Base-by-base conservation (phyloP, 2,113 vertebrate genomes). In the Otus sunia region DNA sequence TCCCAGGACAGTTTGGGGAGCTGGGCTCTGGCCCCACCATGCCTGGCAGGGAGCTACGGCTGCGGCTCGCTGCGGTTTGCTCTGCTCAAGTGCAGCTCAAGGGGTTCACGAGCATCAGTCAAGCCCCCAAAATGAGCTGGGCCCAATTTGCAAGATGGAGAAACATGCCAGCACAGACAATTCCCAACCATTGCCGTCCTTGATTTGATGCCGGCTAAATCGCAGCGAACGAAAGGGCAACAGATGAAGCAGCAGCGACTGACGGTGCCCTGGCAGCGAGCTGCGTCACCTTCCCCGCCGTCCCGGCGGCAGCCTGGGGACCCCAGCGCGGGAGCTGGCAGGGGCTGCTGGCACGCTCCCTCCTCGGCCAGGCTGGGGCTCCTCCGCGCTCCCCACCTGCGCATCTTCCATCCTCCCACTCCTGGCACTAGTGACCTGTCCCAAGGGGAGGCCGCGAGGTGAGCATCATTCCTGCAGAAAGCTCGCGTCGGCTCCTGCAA, bases 21-120 rank as follows among this genome's bases (percentile, higher is more conserved):
- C 56, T 0, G 4, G 63, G 88, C 43, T 74, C 41, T 81, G 74
- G 12, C 10, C 14, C 14, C n/a, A 6, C 30, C 0, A 0, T 10
- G 39, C 77, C 75, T 7, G 0, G 73, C 68, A 60, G 10, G 1
- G 63, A 88, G 86, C 73, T 1, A 1, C 0, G 17, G 58, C 60
- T 47, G 36, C 9, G 7, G 23, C 66, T 71, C 7, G 2, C 76
- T 71, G 77, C 0, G 0, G 60, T 55, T 78, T 49, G 81, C 72
- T 82, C 66, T 59, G 75, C 84, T 72, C 20, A 82, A 76, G 43
- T 1, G 1, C 94, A 90, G 55, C 86, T 95, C 26, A 2, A 82
- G 66, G 72, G 52, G 34, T 34, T 89, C 26, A 10, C 2, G 50
- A 49, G 39, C 71, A n/a, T 3, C 77, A 80, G 85, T 72, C 90